A percentile compares a stretch with the other conserved stretches of the same genome.
These are phyloP conservation scores for Phrynosoma platyrhinos DNA, from an alignment of 2,113 vertebrate species.

Conservation along the genomic window DNA sequence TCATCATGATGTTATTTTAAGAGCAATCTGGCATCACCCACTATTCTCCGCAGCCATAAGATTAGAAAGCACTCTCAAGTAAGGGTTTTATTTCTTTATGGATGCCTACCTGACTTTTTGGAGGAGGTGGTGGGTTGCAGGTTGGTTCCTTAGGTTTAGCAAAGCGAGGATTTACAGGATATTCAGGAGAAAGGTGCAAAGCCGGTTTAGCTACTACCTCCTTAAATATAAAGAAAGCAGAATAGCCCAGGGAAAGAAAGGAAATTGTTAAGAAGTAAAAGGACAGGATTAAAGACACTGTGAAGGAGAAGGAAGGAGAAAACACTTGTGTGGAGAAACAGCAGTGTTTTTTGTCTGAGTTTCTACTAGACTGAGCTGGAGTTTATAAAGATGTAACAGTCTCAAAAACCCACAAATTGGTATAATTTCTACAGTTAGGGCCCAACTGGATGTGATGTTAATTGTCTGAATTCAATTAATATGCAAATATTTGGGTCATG, in stretches of 20 bases:
- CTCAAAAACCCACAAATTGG: neutral
- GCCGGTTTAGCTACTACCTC: slow-evolving; percentile 72
- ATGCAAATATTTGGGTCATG: neutral
- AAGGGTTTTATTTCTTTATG: neutral
- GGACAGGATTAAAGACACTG: slow-evolving; percentile 57
- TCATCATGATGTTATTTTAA: neutral
- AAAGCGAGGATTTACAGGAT: slow-evolving; percentile 77
- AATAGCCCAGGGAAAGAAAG: slow-evolving; percentile 26
- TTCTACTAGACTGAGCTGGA: neutral
- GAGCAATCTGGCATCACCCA: neutral
- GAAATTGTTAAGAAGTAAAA: slow-evolving; percentile 58
- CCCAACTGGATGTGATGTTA: too few relatives aligned
- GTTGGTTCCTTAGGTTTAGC: slow-evolving; percentile 77
- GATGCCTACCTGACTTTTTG: slow-evolving; percentile 88
- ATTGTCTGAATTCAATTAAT: neutral
- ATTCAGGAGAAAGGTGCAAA: slow-evolving; percentile 69
- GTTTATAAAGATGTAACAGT: neutral
- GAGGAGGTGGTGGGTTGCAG: slow-evolving; percentile 74
- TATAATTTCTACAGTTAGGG: neutral
- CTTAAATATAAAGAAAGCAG: slow-evolving; percentile 66
- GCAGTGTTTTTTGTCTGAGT: neutral
- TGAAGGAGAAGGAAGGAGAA: slow-evolving; percentile 46
- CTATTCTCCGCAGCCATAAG: neutral
- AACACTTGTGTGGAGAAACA: neutral
- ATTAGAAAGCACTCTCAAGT: neutral